phyloP scores from a whole-genome alignment of 2,888 invertebrate genomes.

The Cryptus armator region DNA sequence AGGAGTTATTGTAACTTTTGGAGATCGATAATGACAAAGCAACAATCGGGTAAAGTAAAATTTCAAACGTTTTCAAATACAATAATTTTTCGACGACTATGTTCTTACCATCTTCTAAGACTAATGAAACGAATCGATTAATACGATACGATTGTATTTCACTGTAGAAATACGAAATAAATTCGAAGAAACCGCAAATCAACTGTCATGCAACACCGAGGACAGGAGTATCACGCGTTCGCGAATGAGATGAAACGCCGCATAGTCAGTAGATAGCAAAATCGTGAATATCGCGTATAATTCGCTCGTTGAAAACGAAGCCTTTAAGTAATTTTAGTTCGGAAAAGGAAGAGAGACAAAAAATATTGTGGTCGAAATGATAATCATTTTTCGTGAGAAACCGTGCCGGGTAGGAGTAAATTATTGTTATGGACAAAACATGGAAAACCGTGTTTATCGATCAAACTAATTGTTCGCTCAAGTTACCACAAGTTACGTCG shows the following conservation, averaged over 20 bases:
- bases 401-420: slow-evolving; percentile 10
- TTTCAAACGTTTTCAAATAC: background rate
- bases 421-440: slow-evolving; percentile 60
- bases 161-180: slow-evolving; percentile 33
- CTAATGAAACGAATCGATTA: slow-evolving; percentile 13
- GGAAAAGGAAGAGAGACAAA: background rate
- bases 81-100: background rate
- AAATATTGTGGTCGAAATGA: background rate
- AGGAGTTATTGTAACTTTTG: slow-evolving; percentile 1
- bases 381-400: background rate
- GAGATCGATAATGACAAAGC: slow-evolving; percentile 66
- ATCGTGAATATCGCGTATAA: no score
- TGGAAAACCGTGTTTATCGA: slow-evolving; percentile 56
- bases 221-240: slow-evolving; percentile 48
- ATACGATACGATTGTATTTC: slow-evolving; percentile 31
- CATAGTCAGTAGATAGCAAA: background rate
- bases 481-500: slow-evolving; percentile 31
- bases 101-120: slow-evolving; percentile 61
- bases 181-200: slow-evolving; percentile 55
- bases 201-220: slow-evolving; percentile 65
- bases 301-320: no score
- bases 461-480: slow-evolving; percentile 62
- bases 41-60: slow-evolving; percentile 50
- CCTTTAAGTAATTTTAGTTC: no score
- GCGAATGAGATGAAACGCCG: slow-evolving; percentile 14